These are phyloP conservation scores for Eurosta solidaginis DNA, from an alignment of 1,140 invertebrate genomes.

Conservation along the genomic window DNA sequence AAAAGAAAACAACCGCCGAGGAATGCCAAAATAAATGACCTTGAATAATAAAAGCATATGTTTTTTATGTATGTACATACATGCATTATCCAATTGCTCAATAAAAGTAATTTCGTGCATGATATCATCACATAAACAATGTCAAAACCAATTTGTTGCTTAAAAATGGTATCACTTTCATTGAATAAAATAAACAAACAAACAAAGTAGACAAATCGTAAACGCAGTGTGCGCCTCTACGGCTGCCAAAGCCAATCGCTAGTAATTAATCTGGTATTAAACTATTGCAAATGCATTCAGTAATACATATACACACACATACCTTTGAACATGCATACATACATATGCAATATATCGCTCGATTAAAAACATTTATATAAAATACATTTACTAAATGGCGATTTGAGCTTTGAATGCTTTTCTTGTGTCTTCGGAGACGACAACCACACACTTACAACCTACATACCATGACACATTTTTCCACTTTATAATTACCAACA, in stretches of 20 bases:
- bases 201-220: not conserved
- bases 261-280: slow-evolving; percentile 19
- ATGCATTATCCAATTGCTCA: not conserved
- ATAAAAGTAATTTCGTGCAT: not conserved
- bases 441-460: not conserved
- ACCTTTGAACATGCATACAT: not conserved
- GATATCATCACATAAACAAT: not conserved
- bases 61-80: too few species aligned
- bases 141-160: not conserved
- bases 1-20: too few species aligned
- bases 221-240: not conserved
- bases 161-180: not conserved
- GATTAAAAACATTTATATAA: too few species aligned
- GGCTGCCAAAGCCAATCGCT: not conserved
- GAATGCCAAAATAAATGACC: too few species aligned
- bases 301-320: not conserved
- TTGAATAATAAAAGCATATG: too few species aligned
- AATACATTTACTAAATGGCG: not conserved
- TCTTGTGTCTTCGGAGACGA: not conserved
- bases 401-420: not conserved
- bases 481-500: too few species aligned
- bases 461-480: not conserved
- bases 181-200: not conserved
- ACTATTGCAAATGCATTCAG: not conserved
- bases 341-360: not conserved